Conservation (phyloP, 2,888 invertebrate species). For the Argyresthia albistria region DNA sequence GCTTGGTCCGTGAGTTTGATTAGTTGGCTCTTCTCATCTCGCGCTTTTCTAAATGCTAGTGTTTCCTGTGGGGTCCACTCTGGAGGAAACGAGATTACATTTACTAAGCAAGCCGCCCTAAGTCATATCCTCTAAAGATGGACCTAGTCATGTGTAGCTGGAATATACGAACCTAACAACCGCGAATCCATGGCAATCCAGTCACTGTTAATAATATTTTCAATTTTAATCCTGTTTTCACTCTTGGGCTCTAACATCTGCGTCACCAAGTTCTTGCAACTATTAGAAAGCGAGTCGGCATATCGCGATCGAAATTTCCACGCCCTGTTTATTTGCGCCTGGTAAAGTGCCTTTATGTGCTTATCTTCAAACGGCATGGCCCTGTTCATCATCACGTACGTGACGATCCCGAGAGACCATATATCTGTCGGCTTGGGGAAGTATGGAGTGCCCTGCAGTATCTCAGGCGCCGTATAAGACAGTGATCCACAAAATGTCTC, state of each 20-base stretch:
- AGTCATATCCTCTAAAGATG: not conserved
- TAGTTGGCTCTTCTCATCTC: conserved; percentile 32
- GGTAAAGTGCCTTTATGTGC: conserved; percentile 79
- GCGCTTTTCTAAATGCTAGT: conserved; percentile 46
- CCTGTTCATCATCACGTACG: conserved; percentile 87
- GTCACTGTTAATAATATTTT: conserved; percentile 66
- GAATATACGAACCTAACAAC: conserved; percentile 15
- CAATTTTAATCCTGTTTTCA: conserved; percentile 70
- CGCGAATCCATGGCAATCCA: conserved; percentile 80
- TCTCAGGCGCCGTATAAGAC: conserved; percentile 91
- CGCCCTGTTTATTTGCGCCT: conserved; percentile 67
- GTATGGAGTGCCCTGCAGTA: conserved; percentile 82
- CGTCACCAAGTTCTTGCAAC: conserved; percentile 74
- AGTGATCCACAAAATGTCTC: conserved; percentile 89
- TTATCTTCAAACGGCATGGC: conserved; percentile 89
- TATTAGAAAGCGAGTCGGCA: conserved; percentile 65
- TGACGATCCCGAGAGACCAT: conserved; percentile 85
- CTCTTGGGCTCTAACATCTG: conserved; percentile 79
- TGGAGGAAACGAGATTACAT: conserved; percentile 17
- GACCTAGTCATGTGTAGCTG: not conserved
- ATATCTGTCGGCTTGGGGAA: conserved; percentile 81
- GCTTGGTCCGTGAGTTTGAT: not conserved
- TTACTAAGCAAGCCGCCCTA: no score
- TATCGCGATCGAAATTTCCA: conserved; percentile 82
- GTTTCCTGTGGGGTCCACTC: conserved; percentile 58